Conservation (phyloP, 2,113 vertebrate species). For the Hemichromis elongatus region DNA sequence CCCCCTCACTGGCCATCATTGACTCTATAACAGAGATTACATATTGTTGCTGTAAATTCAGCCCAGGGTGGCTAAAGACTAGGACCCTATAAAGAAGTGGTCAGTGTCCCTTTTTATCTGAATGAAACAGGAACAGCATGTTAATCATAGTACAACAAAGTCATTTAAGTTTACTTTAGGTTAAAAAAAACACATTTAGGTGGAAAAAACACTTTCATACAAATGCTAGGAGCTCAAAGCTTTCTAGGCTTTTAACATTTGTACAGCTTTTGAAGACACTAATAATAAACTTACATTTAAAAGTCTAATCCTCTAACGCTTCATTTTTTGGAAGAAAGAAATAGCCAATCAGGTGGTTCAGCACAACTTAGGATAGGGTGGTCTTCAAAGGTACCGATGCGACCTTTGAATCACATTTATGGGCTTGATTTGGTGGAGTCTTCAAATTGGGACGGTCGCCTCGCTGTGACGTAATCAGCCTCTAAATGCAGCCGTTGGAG, state of each 20-base stretch:
- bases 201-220: background rate
- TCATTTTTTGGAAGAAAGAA: background rate
- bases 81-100: accelerated
- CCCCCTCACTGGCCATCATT: background rate
- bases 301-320: background rate
- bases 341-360: accelerated
- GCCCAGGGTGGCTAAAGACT: background rate
- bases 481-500: background rate
- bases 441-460: background rate
- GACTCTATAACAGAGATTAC: background rate
- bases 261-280: background rate
- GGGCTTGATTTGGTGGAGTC: background rate
- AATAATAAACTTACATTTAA: accelerated
- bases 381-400: background rate
- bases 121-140: accelerated
- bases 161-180: background rate
- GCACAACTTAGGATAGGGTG: accelerated
- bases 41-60: background rate
- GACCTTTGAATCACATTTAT: background rate
- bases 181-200: background rate
- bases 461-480: background rate
- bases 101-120: background rate
- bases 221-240: background rate
- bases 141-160: background rate
- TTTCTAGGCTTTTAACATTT: background rate